These are phyloP conservation scores for Paedocypris micromegethes DNA, from an alignment of 2,797 vertebrate genomes.

Conservation along the genomic window DNA sequence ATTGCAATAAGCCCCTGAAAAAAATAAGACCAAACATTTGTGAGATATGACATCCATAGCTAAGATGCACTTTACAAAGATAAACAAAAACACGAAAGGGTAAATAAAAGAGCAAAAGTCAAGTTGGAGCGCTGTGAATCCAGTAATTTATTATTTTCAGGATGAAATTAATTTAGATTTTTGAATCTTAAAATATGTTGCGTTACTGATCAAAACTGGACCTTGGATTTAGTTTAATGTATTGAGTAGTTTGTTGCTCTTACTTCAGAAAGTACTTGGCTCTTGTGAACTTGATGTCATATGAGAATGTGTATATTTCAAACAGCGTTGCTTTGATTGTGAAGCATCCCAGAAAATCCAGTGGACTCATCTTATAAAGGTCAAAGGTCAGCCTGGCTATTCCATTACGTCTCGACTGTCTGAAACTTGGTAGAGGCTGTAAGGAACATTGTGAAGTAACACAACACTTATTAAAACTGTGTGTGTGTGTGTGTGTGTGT, in stretches of 20 bases:
- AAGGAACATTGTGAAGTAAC: not conserved
- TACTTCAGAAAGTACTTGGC: constrained; percentile 71
- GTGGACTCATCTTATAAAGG: constrained; percentile 78
- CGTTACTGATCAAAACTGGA: too few relatives aligned
- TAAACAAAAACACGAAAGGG: too few relatives aligned
- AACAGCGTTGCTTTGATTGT: constrained; percentile 67
- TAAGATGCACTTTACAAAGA: too few relatives aligned
- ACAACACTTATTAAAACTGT: too few relatives aligned
- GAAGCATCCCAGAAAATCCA: constrained; percentile 78
- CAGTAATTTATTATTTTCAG: too few relatives aligned
- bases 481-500: too few relatives aligned
- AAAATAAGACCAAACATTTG: not conserved
- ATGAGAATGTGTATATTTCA: constrained; percentile 75
- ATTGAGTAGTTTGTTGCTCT: constrained; percentile 41
- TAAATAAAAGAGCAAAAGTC: too few relatives aligned
- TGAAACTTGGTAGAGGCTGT: constrained; percentile 41
- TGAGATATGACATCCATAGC: too few relatives aligned
- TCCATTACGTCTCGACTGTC: constrained; percentile 64
- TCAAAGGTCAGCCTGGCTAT: constrained; percentile 79
- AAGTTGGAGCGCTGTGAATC: too few relatives aligned
- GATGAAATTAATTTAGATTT: too few relatives aligned
- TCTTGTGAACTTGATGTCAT: constrained; percentile 71
- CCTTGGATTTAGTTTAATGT: too few relatives aligned
- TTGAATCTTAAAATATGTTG: too few relatives aligned
- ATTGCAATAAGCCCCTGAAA: constrained; percentile 65